Evolutionary conservation across 1,140 invertebrate genomes (phyloP).

Genomic region (Drosophila quadrilineata): DNA sequence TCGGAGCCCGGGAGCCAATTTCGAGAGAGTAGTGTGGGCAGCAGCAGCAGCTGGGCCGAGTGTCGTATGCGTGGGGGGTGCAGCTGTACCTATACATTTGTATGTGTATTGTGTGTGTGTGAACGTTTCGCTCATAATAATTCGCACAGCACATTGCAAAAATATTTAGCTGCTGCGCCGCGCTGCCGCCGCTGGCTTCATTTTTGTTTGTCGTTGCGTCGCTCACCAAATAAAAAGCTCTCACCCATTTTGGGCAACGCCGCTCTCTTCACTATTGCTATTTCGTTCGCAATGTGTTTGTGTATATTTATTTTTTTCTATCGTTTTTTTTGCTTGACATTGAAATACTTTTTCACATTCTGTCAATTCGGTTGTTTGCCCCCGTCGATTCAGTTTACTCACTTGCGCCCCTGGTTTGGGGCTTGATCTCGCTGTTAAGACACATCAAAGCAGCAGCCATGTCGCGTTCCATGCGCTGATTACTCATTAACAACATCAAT

Average conservation of each 20-base stretch:
- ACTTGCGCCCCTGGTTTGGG: slow-evolving; percentile 28
- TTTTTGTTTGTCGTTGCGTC: slow-evolving; percentile 60
- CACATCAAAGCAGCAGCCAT: no score
- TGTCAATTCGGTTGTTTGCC: background rate
- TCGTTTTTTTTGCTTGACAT: slow-evolving; percentile 56
- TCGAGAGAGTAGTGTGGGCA: no score
- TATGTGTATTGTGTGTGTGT: background rate
- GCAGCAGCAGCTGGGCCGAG: background rate
- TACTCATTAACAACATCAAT: no score
- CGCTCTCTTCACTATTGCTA: slow-evolving; percentile 27
- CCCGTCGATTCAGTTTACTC: slow-evolving; percentile 31
- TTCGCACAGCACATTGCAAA: slow-evolving; percentile 43
- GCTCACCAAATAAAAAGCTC: slow-evolving; percentile 30
- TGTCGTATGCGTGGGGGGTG: slow-evolving; percentile 11
- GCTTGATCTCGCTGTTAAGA: slow-evolving; percentile 28
- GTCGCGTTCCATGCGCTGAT: no score
- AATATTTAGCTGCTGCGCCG: slow-evolving; percentile 34
- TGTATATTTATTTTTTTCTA: slow-evolving; percentile 27
- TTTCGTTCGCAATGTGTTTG: slow-evolving; percentile 28
- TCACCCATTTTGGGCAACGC: slow-evolving; percentile 5
- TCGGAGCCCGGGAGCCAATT: background rate
- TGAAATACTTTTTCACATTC: slow-evolving; percentile 52
- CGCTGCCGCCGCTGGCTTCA: no score
- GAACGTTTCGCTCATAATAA: slow-evolving; percentile 19
- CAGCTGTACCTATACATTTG: background rate